Base-by-base conservation (phyloP, 2,888 invertebrate species). In the Dryococelus australis region DNA sequence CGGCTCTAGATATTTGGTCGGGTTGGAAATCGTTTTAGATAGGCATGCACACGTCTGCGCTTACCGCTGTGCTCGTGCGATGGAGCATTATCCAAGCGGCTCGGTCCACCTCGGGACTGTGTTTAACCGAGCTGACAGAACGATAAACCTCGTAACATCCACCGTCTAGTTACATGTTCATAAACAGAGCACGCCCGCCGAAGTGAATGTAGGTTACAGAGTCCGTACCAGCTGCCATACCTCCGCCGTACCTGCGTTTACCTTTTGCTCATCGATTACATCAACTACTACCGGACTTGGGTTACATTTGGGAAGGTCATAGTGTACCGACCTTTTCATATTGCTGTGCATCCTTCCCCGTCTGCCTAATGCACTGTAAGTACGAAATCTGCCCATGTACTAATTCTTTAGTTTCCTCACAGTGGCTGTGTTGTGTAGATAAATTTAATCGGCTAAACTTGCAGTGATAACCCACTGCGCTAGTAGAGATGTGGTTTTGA, bases 181-280 rank as follows among this genome's bases (percentile, higher is more conserved):
- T 65, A 65, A 65, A 65, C 65, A 65, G n/a, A 65, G 65, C 65
- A 65, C 65, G 65, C 65, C 16, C 65, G 65, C 24, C 65, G 65
- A 20, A 65, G 65, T 24, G 65, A 16, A 65, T 65, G 65, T 65
- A 65, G 65, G 65, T 65, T 65, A 65, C 12, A 65, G 20, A 65
- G 6, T 65, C 65, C 13, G 24, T 65, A 65, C 65, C 65, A 65
- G 20, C 65, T 65, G 65, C 24, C 65, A 65, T n/a, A 2, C 65
- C 65, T 65, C 65, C 65, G 65, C 65, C 65, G 65, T 24, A 65
- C 65, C 65, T 65, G 65, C 24, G 8, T 65, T 65, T 10, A 65
- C 65, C 65, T 3, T 65, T 65, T 24, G 65, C 65, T 65, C 65
- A n/a, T n/a, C 16, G 65, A n/a, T 16, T 65, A n/a, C 24, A n/a